Evolutionary conservation across 2,888 invertebrate species (phyloP), one percentile per base, ranked within the genome.

Genomic region (Crioceris asparagi): DNA sequence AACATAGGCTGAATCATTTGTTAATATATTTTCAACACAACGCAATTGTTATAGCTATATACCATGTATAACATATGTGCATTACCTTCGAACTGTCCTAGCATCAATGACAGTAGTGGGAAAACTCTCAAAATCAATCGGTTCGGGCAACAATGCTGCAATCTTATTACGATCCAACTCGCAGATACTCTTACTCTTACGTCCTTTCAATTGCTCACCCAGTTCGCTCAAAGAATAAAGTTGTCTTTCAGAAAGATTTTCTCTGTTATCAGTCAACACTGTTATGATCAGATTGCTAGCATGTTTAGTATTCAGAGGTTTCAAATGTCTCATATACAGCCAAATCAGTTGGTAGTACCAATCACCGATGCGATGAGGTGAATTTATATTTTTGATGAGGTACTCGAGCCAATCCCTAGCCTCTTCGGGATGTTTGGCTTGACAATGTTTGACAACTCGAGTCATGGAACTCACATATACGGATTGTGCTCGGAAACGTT

Each of bases 271-370:
- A 26, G 23, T 17, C 14, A 74, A 61, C 0, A 67, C 73, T 41
- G 63, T 55, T 11, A 71, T 41, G 23, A 75, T 48, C 6, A 64
- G 56, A 45, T 61, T 46, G 1, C 69, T 71, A 1, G 71, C 70
- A 72, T 73, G 49, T 10, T 41, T 34, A 36, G 40, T 44, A 31
- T 43, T 27, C 12, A 41, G 23, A 3, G 32, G 37, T 16, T 45
- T 32, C 27, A 50, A 32, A 25, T 49, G 41, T 8, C 34, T 40
- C 37, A 48, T 48, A 36, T 50, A 36, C 16, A 51, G 23, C 42
- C 40, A 41, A 15, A 52, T 48, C 25, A 58, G 42, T 17, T 44
- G 44, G 5, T 44, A 43, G 41, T 53, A 57, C 58, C 59, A 59
- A 19, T 40, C 32, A 2, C 55, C 57, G 4, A 54, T 37, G 14